Evolutionary conservation across 2,113 vertebrate genomes (phyloP).

Genomic region (Mobula hypostoma): DNA sequence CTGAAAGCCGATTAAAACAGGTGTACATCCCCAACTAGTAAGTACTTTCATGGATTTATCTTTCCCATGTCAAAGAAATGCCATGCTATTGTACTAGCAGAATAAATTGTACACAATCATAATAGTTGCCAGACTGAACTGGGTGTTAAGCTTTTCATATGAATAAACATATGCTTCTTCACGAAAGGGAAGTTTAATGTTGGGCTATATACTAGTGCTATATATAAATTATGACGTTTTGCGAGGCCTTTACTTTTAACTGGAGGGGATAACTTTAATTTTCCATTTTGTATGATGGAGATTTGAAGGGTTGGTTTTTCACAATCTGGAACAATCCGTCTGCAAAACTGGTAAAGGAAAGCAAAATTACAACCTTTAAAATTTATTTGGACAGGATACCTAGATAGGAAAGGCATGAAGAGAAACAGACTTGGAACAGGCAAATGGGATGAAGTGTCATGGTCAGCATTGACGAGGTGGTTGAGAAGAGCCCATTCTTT

Average conservation of each 20-base stretch:
- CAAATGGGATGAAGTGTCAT: no score
- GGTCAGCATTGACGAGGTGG: no score
- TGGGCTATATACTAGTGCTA: background rate
- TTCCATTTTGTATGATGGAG: background rate
- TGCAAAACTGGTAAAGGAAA: no score
- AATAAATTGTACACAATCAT: background rate
- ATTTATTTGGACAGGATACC: no score
- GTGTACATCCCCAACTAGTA: slow-evolving; percentile 43
- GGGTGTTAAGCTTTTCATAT: background rate
- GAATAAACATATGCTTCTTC: no score
- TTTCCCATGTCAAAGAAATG: background rate
- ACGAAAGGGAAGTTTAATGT: background rate
- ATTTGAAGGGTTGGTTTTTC: no score
- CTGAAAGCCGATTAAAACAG: slow-evolving; percentile 41
- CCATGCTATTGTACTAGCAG: no score
- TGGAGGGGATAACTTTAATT: background rate
- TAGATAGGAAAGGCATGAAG: no score
- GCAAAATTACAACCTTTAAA: no score
- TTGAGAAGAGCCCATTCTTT: no score
- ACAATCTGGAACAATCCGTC: no score
- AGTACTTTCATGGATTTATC: background rate
- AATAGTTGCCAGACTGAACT: background rate
- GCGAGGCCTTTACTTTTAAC: background rate
- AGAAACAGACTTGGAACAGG: no score
- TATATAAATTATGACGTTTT: background rate